phyloP scores from a whole-genome alignment of 2,888 invertebrate species.

The Hydriomena furcata region DNA sequence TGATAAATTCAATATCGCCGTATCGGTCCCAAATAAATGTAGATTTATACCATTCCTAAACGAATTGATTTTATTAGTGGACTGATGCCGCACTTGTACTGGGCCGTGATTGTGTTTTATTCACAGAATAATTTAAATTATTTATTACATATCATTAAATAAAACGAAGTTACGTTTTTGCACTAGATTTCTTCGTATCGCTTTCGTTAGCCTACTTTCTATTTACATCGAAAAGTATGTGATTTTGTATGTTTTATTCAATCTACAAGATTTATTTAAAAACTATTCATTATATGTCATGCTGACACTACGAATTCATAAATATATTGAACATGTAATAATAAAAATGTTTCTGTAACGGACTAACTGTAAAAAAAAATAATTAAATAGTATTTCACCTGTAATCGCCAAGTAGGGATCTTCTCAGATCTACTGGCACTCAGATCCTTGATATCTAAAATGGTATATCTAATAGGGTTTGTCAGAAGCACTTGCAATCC shows the following conservation, averaged over 20 bases:
- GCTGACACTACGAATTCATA: no score
- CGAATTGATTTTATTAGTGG: slow-evolving; percentile 35
- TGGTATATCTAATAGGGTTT: no score
- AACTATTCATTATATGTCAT: no score
- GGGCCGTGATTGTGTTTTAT: slow-evolving; percentile 33
- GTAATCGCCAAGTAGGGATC: no score
- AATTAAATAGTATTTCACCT: no score
- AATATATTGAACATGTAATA: no score
- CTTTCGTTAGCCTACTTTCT: slow-evolving; percentile 37
- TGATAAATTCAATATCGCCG: slow-evolving; percentile 26
- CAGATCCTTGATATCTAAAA: no score
- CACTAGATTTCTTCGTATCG: slow-evolving; percentile 6
- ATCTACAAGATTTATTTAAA: no score
- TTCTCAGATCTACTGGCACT: no score
- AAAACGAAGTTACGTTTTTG: slow-evolving; percentile 13
- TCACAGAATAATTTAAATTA: slow-evolving; percentile 21
- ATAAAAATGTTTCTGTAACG: no score
- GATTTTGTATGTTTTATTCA: slow-evolving; percentile 1
- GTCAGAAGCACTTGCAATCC: no score
- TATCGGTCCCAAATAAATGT: slow-evolving; percentile 25
- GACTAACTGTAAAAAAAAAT: no score
- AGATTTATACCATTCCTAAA: slow-evolving; percentile 45
- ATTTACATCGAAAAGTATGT: slow-evolving; percentile 9
- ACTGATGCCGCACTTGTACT: slow-evolving; percentile 34
- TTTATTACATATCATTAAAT: neutral